Evolutionary conservation across 2,797 vertebrate species (phyloP), one percentile per base, ranked within the genome.

Genomic region (Chelmon rostratus): DNA sequence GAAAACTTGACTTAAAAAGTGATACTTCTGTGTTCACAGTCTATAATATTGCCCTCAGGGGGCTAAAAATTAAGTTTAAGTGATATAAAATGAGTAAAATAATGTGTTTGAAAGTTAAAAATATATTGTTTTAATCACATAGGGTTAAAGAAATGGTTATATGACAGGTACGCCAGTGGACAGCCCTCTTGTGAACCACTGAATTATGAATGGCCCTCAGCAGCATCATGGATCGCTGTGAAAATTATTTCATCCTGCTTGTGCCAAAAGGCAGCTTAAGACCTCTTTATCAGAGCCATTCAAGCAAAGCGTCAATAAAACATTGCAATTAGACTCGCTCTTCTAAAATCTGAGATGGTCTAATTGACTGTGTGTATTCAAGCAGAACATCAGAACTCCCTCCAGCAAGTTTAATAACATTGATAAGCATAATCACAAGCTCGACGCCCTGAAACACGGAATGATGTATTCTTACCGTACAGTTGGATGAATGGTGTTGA

Each of bases 331-430:
- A 88, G 81, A 63, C 76, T 68, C 73, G 88, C 85, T 82, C 81
- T 88, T 79, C 87, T 74, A 82, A 92, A 91, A 89, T 86, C 28
- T 23, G 58, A 52, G 86, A 89, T 85, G 77, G 71, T 64, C 58
- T 93, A 88, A 95, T 94, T 90, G 93, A 94, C 70, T 79, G 15
- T 76, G 87, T 86, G 91, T 93, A 85, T 91, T 93, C 84, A 88
- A 91, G 83, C 80, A 86, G 89, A 89, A 94, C 88, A 1, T 81
- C 78, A 25, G 75, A 72, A 73, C 68, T 92, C 76, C 89, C 77
- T 88, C 23, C 84, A 87, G 83, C 68, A 59, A 79, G 74, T 79
- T 88, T 83, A 86, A 80, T 86, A 59, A 84, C 59, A 75, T 56
- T 52, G 73, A 90, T 84, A 84, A 73, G 65, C 77, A 68, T 83